Conservation (phyloP, 1,140 invertebrate genomes). For the Drosophila tropicalis region DNA sequence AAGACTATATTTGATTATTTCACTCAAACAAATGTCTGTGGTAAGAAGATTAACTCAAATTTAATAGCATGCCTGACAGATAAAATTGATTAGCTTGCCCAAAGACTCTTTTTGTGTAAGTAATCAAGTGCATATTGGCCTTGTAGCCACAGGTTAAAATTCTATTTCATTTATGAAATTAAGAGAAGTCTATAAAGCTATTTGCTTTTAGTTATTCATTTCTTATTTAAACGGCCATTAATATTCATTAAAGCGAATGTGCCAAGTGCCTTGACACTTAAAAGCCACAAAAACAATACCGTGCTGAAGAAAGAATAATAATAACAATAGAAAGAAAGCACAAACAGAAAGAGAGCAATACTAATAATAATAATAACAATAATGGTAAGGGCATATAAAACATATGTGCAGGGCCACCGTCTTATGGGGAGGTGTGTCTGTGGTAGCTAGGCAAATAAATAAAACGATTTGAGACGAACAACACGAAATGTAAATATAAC, state of each 20-base stretch:
- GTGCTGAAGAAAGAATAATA: conserved; percentile 48
- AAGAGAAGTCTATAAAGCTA: conserved; percentile 24
- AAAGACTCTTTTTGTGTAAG: no score
- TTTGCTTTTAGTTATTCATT: conserved; percentile 58
- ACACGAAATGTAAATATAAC: conserved; percentile 64
- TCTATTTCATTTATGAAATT: conserved; percentile 35
- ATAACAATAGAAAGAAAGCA: conserved; percentile 31
- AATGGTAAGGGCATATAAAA: conserved; percentile 53
- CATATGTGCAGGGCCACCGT: conserved; percentile 48
- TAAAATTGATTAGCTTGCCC: not conserved
- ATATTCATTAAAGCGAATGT: conserved; percentile 61
- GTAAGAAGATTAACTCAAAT: not conserved
- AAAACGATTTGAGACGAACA: conserved; percentile 66
- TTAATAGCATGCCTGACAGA: not conserved
- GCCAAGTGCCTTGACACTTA: conserved; percentile 64
- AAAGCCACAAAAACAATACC: conserved; percentile 60
- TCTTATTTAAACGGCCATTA: conserved; percentile 64
- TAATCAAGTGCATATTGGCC: no score
- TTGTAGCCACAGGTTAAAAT: not conserved
- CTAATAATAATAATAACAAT: conserved; percentile 29
- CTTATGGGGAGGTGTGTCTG: not conserved
- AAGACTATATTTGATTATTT: no score
- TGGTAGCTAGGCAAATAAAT: conserved; percentile 60
- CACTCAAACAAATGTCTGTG: no score
- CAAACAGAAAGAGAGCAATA: conserved; percentile 33